Conservation (phyloP, 2,888 invertebrate species). For the Omphaloscelis lunosa region DNA sequence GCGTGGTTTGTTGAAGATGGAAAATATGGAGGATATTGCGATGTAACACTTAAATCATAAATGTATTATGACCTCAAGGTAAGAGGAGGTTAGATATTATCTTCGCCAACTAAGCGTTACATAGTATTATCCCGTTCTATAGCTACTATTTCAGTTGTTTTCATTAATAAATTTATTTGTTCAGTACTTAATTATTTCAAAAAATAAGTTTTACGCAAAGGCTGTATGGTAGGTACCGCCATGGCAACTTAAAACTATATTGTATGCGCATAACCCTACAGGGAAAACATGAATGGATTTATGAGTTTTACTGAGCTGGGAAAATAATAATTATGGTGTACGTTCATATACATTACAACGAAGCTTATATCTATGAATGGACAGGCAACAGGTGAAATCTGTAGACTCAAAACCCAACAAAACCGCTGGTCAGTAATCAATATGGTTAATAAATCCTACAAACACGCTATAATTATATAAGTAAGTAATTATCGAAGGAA, state of each 20-base stretch:
- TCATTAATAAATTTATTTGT: not conserved
- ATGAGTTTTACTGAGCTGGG: not conserved
- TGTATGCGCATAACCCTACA: not conserved
- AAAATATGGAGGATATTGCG: not conserved
- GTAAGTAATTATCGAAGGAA: slow-evolving; percentile 18
- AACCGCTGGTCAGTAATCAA: not conserved
- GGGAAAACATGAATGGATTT: no score
- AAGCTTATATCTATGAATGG: not conserved
- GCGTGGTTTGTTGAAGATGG: slow-evolving; percentile 1
- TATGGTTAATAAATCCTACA: not conserved
- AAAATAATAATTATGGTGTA: not conserved
- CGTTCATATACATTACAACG: not conserved
- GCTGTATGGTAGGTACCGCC: not conserved
- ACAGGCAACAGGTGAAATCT: not conserved
- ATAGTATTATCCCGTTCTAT: not conserved
- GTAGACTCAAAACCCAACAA: not conserved
- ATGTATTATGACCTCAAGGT: not conserved
- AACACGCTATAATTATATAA: not conserved
- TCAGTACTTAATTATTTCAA: not conserved
- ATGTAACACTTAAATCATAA: not conserved
- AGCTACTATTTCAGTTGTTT: not conserved
- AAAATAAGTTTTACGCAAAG: not conserved
- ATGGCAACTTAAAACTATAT: not conserved
- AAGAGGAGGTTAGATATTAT: not conserved
- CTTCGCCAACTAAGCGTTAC: not conserved